Base-by-base conservation (phyloP, 1,140 invertebrate species). In the Amphibalanus amphitrite region DNA sequence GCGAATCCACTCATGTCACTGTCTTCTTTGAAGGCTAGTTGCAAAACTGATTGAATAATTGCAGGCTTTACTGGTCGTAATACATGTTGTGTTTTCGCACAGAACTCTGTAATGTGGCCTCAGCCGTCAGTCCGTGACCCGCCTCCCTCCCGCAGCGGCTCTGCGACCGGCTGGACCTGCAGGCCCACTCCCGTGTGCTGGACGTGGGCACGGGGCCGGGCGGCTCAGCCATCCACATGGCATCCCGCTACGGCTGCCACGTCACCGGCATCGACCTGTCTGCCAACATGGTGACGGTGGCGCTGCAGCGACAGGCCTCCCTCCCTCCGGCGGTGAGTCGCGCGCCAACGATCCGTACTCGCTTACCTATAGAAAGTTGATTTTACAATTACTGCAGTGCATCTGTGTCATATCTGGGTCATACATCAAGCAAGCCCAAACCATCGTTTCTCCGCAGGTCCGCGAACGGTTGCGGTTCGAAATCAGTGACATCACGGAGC, bases 121-220 rank as follows among this genome's bases (percentile, higher is more conserved):
- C 84, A 71, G 85, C 85, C 26, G 70, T 69, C 64, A 17, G 6
- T 15, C 33, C 15, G 33, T 38, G 33, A 38, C 33, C 33, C 6
- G 4, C 15, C 4, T 38, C 33, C 33, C 33, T 13, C 64, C 17
- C 38, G 8, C 40, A 76, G 75, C 71, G 74, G 67, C 85, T 86
- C 77, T 80, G 84, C 26, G 72, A 79, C 38, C 74, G 78, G 40
- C 74, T 87, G 67, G 79, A 81, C 20, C 75, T 87, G n/a, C 79
- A 80, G 70, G 75, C 78, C 40, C 82, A 81, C 13, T 78, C 82
- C 76, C 33, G 69, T 20, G 76, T 79, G 33, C 74, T 86, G 70
- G 86, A 87, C 78, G 82, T 87, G 69, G 86, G 85, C 13, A 84
- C 82, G 76, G 86, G 86, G 25, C 84, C 86, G 73, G 86, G 86